Percentiles rank a stretch among this genome's conserved stretches.
Evolutionary conservation across 2,797 vertebrate species (phyloP).

Genomic region (Lutjanus campechanus): DNA sequence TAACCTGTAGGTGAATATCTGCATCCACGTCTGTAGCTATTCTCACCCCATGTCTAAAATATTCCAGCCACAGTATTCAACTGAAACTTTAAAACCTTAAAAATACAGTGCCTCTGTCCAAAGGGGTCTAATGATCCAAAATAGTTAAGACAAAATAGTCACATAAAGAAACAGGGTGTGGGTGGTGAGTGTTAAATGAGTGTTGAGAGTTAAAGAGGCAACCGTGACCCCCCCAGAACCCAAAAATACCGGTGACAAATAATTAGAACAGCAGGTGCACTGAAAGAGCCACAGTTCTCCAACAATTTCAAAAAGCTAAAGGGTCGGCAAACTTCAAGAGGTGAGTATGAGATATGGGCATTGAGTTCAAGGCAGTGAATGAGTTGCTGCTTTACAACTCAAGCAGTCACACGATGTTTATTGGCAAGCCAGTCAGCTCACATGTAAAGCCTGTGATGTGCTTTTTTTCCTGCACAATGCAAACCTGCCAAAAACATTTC

Average conservation of each 20-base stretch:
- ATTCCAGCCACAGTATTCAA: not conserved
- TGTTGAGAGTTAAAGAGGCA: constrained; percentile 16
- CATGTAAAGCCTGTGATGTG: not conserved
- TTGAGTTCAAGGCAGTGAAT: not conserved
- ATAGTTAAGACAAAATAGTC: not conserved
- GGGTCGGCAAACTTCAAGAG: not conserved
- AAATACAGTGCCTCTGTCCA: not conserved
- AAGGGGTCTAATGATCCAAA: constrained; percentile 1
- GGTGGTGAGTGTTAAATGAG: not conserved
- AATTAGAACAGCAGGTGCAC: constrained; percentile 43
- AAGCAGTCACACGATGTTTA: not conserved
- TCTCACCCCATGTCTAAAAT: not conserved
- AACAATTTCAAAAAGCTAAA: constrained; percentile 9
- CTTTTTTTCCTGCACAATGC: not conserved
- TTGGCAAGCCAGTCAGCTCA: not conserved
- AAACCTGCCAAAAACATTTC: constrained; percentile 10
- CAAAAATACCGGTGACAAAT: constrained; percentile 51
- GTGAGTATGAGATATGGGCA: not conserved
- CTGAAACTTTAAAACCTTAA: not conserved
- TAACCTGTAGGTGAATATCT: not conserved
- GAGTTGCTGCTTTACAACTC: constrained; percentile 1
- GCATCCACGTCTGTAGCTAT: not conserved
- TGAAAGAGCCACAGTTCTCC: constrained; percentile 14
- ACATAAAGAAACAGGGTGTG: not conserved
- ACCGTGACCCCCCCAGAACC: constrained; percentile 2